Conservation (phyloP, 64 coral and sea anemone species). For the Trachythela sp. region DNA sequence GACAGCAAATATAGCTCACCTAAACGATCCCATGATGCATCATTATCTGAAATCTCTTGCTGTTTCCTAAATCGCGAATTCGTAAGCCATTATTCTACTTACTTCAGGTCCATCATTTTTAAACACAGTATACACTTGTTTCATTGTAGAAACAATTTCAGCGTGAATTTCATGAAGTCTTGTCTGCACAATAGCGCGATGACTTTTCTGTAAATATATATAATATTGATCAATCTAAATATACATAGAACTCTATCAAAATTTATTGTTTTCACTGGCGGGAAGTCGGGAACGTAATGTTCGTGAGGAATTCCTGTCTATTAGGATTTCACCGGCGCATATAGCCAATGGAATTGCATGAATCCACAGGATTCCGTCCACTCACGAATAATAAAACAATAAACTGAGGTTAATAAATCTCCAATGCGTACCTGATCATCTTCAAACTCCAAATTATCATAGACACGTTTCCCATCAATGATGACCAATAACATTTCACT, state of each 20-base stretch:
- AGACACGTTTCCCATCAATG: constrained; percentile 95
- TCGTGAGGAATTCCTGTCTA: too few relatives aligned
- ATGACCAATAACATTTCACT: constrained; percentile 95
- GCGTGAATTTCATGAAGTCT: constrained; percentile 80
- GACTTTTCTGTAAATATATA: constrained; percentile 66
- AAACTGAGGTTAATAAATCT: not conserved
- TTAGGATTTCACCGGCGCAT: too few relatives aligned
- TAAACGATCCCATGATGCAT: too few relatives aligned
- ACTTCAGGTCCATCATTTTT: constrained; percentile 96
- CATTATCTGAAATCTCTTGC: not conserved
- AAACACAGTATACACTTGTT: constrained; percentile 89
- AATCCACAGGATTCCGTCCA: too few relatives aligned
- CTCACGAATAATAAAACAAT: too few relatives aligned
- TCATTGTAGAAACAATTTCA: constrained; percentile 88
- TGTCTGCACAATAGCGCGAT: constrained; percentile 76
- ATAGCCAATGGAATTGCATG: too few relatives aligned
- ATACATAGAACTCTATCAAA: too few relatives aligned
- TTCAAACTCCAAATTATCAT: constrained; percentile 99
- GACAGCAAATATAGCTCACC: too few relatives aligned
- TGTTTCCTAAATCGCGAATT: too few relatives aligned
- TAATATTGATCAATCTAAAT: not conserved
- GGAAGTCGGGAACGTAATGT: too few relatives aligned
- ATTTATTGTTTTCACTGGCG: too few relatives aligned
- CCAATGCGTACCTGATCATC: constrained; percentile 73
- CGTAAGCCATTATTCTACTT: not conserved